Evolutionary conservation across 1,140 invertebrate genomes (phyloP).

Genomic region (Cotesia typhae): DNA sequence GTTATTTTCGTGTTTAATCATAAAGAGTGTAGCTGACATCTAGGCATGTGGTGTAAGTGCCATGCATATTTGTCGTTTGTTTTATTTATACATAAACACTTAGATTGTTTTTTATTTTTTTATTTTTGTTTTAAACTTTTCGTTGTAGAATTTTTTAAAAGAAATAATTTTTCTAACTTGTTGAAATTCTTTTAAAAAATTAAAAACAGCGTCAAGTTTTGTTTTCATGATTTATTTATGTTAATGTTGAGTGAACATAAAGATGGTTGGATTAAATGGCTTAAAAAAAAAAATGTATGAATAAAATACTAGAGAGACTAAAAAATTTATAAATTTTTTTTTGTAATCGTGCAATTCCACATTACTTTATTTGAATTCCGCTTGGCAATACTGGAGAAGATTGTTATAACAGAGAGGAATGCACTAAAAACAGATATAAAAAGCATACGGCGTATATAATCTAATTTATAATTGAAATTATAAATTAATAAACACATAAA

Average conservation of each 20-base stretch:
- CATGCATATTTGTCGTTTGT: conserved; percentile 21
- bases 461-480: background rate
- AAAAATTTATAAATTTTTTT: background rate
- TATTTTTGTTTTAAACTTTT: background rate
- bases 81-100: background rate
- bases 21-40: background rate
- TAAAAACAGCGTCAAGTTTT: too few relatives aligned
- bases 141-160: too few relatives aligned
- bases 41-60: background rate
- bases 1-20: background rate
- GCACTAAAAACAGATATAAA: conserved; percentile 37
- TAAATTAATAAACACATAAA: conserved; percentile 4
- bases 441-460: conserved; percentile 20
- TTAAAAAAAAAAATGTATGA: conserved; percentile 15
- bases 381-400: conserved; percentile 35
- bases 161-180: too few relatives aligned
- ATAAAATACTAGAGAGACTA: conserved; percentile 13
- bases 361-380: conserved; percentile 37
- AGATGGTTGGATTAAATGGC: background rate
- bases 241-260: background rate
- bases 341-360: conserved; percentile 29
- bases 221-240: background rate
- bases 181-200: too few relatives aligned
- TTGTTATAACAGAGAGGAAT: conserved; percentile 35
- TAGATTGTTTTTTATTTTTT: background rate